Evolutionary conservation across 2,113 vertebrate species (phyloP), one percentile per base, ranked within the genome.

Genomic region (Ariopsis seemanni): DNA sequence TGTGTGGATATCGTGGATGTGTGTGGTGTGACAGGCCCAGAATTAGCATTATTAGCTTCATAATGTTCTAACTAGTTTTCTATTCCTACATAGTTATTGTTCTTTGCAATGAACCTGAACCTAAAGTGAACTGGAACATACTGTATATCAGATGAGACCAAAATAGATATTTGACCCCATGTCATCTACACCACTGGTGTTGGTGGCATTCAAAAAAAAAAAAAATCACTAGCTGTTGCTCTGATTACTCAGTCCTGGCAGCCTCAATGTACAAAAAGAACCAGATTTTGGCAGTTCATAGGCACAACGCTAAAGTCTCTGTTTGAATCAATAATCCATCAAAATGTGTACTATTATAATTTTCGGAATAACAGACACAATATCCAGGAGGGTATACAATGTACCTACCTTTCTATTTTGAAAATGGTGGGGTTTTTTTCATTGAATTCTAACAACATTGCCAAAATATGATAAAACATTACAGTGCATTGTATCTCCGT

Each of bases 11-110:
- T 75, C 57, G 9, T 74, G 3, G 48, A 14, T 71, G 25, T 90
- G 83, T 58, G 72, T 27, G 81, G 84, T 90, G 88, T 67, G 82
- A 52, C 82, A 88, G 82, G 82, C 62, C 72, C 87, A 88, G 82
- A 80, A 85, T 85, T 85, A 75, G 53, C 79, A 84, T 72, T 58
- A 74, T 72, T 69, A 86, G 50, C 60, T 80, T 80, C 30, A 81
- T 57, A 48, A 11, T 17, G 60, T 77, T 42, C 84, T 72, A 52
- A 27, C 9, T 84, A 18, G 30, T 30, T 50, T 63, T 67, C 27
- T 81, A 22, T 62, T 62, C 22, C 34, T 60, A 82, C 57, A 82
- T 30, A 82, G 72, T 42, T 20, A 84, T 72, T 4, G 42, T 42
- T 84, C 65, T 84, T 57, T 55, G 50, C 20, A 57, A 18, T 34